Evolutionary conservation across 2,797 vertebrate genomes (phyloP).

Genomic region (Acropternis orthonyx): DNA sequence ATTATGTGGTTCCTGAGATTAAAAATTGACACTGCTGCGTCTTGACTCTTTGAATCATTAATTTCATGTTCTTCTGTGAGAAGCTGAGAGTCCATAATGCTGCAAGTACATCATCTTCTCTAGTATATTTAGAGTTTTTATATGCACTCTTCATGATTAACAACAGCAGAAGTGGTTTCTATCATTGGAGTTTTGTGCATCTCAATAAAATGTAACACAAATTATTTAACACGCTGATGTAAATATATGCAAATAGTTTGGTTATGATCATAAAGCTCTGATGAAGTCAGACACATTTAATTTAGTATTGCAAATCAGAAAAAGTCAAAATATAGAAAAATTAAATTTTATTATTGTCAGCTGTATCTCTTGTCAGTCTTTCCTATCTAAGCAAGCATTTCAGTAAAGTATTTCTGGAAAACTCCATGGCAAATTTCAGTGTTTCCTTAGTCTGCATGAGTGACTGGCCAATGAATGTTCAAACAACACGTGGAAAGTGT

Average conservation of each 20-base stretch:
- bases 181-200: background rate
- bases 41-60: slow-evolving; percentile 3
- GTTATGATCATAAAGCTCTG: background rate
- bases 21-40: background rate
- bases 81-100: background rate
- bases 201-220: background rate
- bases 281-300: background rate
- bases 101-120: background rate
- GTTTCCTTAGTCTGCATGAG: background rate
- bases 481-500: background rate
- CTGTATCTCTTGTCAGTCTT: background rate
- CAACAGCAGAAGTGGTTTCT: background rate
- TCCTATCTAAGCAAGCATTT: background rate
- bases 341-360: background rate
- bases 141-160: background rate
- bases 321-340: background rate
- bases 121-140: background rate
- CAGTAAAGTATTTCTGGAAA: background rate
- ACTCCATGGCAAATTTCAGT: accelerated
- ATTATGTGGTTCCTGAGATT: background rate
- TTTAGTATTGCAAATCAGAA: background rate
- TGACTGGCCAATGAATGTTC: background rate
- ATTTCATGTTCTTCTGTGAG: background rate
- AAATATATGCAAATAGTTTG: background rate
- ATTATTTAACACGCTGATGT: background rate